These are phyloP conservation scores for Spinibarbus caldwelli DNA, from an alignment of 2,797 vertebrate genomes.

Conservation along the genomic window DNA sequence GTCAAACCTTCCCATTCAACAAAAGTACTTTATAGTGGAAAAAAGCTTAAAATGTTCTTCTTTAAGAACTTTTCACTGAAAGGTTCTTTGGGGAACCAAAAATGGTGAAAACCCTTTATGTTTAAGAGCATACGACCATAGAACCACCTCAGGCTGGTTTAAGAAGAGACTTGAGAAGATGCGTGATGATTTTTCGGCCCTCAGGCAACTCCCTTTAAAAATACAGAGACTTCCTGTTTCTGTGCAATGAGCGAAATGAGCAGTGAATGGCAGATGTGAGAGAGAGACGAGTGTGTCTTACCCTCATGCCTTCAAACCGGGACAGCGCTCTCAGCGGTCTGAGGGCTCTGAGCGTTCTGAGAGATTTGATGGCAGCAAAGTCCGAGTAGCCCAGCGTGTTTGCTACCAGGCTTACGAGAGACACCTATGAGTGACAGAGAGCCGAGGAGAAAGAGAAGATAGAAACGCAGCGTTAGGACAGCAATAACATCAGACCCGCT, in stretches of 20 bases:
- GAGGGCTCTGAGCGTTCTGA: conserved; percentile 81
- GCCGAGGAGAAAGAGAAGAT: conserved; percentile 60
- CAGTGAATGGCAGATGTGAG: conserved; percentile 19
- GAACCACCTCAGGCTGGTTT: not conserved
- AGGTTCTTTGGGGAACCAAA: not conserved
- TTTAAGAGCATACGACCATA: not conserved
- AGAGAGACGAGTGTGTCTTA: conserved; percentile 73
- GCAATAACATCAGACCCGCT: conserved; percentile 48
- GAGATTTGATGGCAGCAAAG: conserved; percentile 83
- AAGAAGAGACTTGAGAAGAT: not conserved
- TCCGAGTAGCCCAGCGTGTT: conserved; percentile 82
- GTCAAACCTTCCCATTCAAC: not conserved
- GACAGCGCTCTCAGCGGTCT: conserved; percentile 81
- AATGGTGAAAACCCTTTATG: not conserved
- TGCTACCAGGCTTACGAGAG: conserved; percentile 81
- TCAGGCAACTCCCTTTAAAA: not conserved
- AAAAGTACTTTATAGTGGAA: not conserved
- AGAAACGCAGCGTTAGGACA: conserved; percentile 61
- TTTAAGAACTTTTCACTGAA: not conserved
- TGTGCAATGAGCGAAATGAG: conserved; percentile 6
- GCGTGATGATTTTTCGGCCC: not conserved
- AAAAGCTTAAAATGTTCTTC: not conserved
- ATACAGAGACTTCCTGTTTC: not conserved
- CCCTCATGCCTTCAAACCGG: conserved; percentile 88
- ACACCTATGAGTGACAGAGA: conserved; percentile 75